Evolutionary conservation across 2,888 invertebrate species (phyloP), one percentile per base, ranked within the genome.

Genomic region (Emmelina monodactyla): DNA sequence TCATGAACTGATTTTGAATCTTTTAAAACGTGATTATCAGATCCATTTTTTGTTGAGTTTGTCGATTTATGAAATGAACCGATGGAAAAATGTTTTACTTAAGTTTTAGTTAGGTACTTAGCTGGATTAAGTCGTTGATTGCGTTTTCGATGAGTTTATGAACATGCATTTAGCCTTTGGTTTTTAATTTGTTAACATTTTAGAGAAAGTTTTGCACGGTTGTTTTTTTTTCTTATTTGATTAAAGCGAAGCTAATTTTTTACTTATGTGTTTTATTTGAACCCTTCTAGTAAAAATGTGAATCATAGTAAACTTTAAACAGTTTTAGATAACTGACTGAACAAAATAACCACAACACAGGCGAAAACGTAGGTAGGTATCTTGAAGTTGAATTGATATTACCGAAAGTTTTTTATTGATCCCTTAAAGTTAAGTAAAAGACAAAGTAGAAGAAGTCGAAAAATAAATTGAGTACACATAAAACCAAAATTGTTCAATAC

Each of bases 1-100:
- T 75, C 71, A 70, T 76, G 75, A 76, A 78, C 73, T 67, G 73
- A 75, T 76, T 72, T 56, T 50, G 56, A 49, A 54, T 59, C 45
- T 55, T 75, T 76, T 70, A 73, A 56, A 59, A 56, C 59, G 54
- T 71, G 69, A 72, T 75, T 76, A 65, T 70, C 63, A 60, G 48
- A 63, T 68, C 58, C 57, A 45, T 51, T 51, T 56, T 29, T 29
- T 5, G 5, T 29, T 13, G 29, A 13, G 25, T 10, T 25, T n/a
- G 11, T n/a, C 6, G n/a, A 4, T n/a, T 25, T 4, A 25, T 25
- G 25, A 25, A 25, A 11, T 25, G 9, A 25, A 25, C 4, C 25
- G 11, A 47, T 53, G 47, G 37, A 39, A 45, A 47, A 46, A 43
- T 41, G 51, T 44, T 51, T 47, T 54, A 45, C 41, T 49, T 53